Base-by-base conservation (phyloP, 2,888 invertebrate species). In the Lochmaea crataegi region DNA sequence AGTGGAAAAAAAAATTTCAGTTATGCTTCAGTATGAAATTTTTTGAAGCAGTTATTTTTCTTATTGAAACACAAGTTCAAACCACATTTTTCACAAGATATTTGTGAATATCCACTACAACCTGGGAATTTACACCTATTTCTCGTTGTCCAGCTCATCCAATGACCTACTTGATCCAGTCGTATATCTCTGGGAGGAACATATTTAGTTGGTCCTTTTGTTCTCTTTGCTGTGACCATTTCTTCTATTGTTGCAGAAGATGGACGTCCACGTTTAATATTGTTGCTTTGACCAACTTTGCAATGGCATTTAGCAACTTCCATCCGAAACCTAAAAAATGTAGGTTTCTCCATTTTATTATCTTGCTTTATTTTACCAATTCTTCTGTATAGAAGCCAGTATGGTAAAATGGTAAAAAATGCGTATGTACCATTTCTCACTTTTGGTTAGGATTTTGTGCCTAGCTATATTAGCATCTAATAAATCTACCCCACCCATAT, bases 151-250 rank as follows among this genome's bases (percentile, higher is more conserved):
- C 41, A 41, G 1, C 41, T 10, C 42, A 41, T 61, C 32, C 56
- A 56, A 45, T 65, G 65, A 22, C 45, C 65, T 3, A 65, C 48
- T 51, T 65, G 53, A 56, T 65, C 65, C 11, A 16, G 26, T 32
- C 65, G 10, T 56, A 56, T 16, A 12, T 65, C 65, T 65, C 41
- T 51, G 14, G 65, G 65, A 56, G 53, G 65, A 16, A 65, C 16
- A 56, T 65, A 16, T n/a, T 56, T 38, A 60, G 32, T 60, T 32
- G 60, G 60, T 60, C 60, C 32, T 61, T 61, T 41, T 56, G 4
- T 48, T 48, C 14, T 48, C 45, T 48, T 56, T 18, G 22, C 18
- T 56, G 16, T 18, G 1, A 56, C 16, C 5, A 18, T 56, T 18
- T 56, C 10, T 32, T 60, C 58, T 32, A 60, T 12, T 32, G 32